Conservation (phyloP, 2,113 vertebrate species). For the Odontophorus gujanensis region DNA sequence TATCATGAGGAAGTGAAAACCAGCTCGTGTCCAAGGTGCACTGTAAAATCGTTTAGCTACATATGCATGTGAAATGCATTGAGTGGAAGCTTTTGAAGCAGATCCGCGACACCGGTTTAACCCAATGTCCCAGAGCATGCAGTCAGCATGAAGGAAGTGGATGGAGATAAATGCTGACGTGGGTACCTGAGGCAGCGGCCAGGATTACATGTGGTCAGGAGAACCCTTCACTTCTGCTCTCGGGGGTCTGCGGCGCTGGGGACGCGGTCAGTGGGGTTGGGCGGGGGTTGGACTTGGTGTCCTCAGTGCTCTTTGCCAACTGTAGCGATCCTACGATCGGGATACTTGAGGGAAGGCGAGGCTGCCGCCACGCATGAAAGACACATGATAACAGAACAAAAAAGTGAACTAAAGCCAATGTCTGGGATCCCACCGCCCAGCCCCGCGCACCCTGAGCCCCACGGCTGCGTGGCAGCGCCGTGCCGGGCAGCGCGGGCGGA, state of each 20-base stretch:
- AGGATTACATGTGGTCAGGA: not conserved
- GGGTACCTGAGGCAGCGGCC: too few relatives aligned
- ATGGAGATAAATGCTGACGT: not conserved
- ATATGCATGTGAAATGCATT: not conserved
- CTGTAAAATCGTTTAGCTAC: not conserved
- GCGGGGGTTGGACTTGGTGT: too few relatives aligned
- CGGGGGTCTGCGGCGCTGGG: too few relatives aligned
- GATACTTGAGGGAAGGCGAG: not conserved
- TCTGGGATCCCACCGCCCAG: not conserved
- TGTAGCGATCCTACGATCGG: not conserved
- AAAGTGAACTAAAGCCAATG: not conserved
- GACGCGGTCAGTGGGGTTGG: too few relatives aligned
- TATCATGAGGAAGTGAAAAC: not conserved
- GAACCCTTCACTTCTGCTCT: not conserved
- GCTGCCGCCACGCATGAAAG: too few relatives aligned
- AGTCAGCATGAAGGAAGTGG: not conserved
- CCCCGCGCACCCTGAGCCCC: not conserved
- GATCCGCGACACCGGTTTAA: not conserved
- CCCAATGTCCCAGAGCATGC: not conserved
- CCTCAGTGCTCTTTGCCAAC: too few relatives aligned
- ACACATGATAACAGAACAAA: not conserved
- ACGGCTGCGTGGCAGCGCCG: not conserved
- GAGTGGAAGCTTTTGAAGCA: not conserved
- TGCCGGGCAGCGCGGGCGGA: not conserved
- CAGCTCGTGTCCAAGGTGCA: conserved; percentile 13